Base-by-base conservation (phyloP, 2,888 invertebrate species). In the Xestia xanthographa region DNA sequence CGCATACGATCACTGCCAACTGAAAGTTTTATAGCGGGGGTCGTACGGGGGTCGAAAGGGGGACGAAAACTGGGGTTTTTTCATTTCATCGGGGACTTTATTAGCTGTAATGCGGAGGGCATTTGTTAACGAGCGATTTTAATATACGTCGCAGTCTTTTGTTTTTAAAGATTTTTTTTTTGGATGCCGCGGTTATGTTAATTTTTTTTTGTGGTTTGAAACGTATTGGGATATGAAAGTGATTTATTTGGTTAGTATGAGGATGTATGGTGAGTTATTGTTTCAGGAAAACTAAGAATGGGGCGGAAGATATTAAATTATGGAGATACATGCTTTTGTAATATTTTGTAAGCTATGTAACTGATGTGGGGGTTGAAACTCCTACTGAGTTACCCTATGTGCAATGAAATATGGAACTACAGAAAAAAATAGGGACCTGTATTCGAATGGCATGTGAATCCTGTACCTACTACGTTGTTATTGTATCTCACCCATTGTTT, bases 11-110 rank as follows among this genome's bases (percentile, higher is more conserved):
- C 89, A 90, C 84, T 75, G 80, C 80, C 86, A 80, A 92, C 92
- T 92, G 93, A 94, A 95, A 95, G 93, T 95, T 95, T 95, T 95
- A 95, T 92, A 85, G 91, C 48, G 60, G 79, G 90, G 80, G 63
- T 63, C 63, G 63, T 63, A 63, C 56, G 41, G 63, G n/a, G 41
- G 80, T 66, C 60, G 73, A 73, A 79, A 66, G 71, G 82, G 90
- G 91, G 87, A 87, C 91, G 84, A 90, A 91, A 93, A 92, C 92
- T 91, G 92, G 92, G 93, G 93, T 90, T 93, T 92, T 91, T 91
- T 91, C 89, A 88, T 92, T 93, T 95, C 94, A 95, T 90, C 83
- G 92, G 92, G 89, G 90, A 93, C 91, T 95, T 95, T 95, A 95
- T 95, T 95, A 93, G 90, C 92, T 88, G 90, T 94, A 93, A 93